Conservation (phyloP, 2,888 invertebrate species). For the Aspidiotus destructor region DNA sequence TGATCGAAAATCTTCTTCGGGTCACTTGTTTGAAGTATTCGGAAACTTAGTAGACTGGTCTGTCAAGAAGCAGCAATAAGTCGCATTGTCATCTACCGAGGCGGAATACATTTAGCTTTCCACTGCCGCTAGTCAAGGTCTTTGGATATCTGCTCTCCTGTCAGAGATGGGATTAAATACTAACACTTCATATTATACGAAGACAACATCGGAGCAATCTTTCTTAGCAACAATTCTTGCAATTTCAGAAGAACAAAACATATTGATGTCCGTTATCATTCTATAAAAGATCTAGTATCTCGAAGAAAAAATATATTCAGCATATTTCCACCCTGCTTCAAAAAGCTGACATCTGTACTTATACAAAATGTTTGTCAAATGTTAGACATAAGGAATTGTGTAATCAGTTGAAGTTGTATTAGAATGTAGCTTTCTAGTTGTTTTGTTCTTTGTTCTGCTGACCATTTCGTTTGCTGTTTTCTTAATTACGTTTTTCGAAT, state of each 20-base stretch:
- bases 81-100: neutral
- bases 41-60: neutral
- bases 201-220: neutral
- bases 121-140: neutral
- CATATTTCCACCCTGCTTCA: neutral
- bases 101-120: neutral
- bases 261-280: neutral
- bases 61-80: neutral
- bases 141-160: neutral
- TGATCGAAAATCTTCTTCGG: slow-evolving; percentile 2
- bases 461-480: too few relatives aligned
- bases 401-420: neutral
- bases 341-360: neutral
- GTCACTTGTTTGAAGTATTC: slow-evolving; percentile 1
- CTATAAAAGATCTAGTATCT: neutral
- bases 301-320: too few relatives aligned
- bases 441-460: too few relatives aligned
- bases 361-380: neutral
- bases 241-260: neutral
- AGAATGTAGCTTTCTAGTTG: too few relatives aligned
- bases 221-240: neutral
- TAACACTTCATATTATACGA: neutral
- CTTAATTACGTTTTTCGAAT: too few relatives aligned
- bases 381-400: neutral
- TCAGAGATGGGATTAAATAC: neutral